A percentile compares a stretch with the other conserved stretches of the same genome.
Evolutionary conservation across 1,140 invertebrate species (phyloP).

Genomic region (Anoplolepis gracilipes): DNA sequence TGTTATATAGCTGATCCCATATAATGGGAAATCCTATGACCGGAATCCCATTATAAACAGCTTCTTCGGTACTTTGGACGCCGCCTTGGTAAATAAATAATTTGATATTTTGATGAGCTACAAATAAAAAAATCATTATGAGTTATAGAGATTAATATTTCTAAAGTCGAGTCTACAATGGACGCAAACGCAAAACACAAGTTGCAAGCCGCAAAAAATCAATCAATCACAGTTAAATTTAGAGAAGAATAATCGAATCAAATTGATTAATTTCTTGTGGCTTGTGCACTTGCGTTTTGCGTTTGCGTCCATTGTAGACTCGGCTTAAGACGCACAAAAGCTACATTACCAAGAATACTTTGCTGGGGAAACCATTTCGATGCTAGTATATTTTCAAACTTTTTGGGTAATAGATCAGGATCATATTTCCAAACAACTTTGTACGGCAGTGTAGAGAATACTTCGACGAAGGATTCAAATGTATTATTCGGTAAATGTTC

Average conservation of each 20-base stretch:
- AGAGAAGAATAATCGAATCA: too few species aligned
- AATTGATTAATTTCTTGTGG: too few species aligned
- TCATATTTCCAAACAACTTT: conserved; percentile 77
- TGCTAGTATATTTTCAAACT: conserved; percentile 77
- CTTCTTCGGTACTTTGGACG: conserved; percentile 84
- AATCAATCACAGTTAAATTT: too few species aligned
- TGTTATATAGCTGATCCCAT: conserved; percentile 73
- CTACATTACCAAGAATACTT: conserved; percentile 76
- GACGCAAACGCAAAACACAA: too few species aligned
- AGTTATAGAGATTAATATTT: neutral
- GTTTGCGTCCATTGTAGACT: too few species aligned
- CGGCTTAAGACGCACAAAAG: neutral
- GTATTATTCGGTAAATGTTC: conserved; percentile 71
- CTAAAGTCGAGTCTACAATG: too few species aligned
- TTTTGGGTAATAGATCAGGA: conserved; percentile 1
- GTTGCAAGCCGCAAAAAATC: too few species aligned
- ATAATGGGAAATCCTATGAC: conserved; percentile 83
- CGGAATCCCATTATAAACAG: conserved; percentile 82
- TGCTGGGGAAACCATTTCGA: conserved; percentile 83
- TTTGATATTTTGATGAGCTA: conserved; percentile 82
- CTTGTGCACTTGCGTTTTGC: too few species aligned
- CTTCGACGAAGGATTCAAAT: conserved; percentile 82
- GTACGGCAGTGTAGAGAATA: conserved; percentile 82
- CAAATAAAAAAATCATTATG: neutral
- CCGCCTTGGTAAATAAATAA: conserved; percentile 86